phyloP scores from a whole-genome alignment of 2,113 vertebrate genomes.

The Paramormyrops kingsleyae region DNA sequence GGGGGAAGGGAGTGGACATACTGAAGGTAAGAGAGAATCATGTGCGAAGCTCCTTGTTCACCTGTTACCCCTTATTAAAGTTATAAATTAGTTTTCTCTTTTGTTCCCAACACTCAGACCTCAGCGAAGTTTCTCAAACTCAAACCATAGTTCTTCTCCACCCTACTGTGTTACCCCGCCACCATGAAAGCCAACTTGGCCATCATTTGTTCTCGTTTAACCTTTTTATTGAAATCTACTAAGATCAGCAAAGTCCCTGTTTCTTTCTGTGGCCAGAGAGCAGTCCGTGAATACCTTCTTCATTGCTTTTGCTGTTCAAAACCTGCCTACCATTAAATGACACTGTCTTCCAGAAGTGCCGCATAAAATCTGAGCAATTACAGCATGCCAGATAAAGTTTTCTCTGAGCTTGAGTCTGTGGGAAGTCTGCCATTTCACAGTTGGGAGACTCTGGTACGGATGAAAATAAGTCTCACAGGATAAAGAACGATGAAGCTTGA shows the following conservation, averaged over 20 bases:
- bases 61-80: neutral
- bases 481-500: neutral
- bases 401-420: neutral
- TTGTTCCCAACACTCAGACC: neutral
- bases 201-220: neutral
- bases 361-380: neutral
- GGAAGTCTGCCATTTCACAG: neutral
- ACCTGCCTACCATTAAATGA: neutral
- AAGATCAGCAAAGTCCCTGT: neutral
- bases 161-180: neutral
- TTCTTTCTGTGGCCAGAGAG: neutral
- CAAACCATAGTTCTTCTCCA: neutral
- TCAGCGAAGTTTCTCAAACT: neutral
- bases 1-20: neutral
- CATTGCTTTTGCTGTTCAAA: neutral
- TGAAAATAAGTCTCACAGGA: neutral
- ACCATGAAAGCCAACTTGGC: neutral
- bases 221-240: neutral
- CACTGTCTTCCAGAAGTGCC: neutral
- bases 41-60: neutral
- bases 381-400: neutral
- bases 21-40: neutral
- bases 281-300: neutral
- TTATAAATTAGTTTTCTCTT: neutral
- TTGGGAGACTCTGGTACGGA: neutral